These are phyloP conservation scores for Metallyticus violacea DNA, from an alignment of 2,888 invertebrate species.

Conservation along the genomic window DNA sequence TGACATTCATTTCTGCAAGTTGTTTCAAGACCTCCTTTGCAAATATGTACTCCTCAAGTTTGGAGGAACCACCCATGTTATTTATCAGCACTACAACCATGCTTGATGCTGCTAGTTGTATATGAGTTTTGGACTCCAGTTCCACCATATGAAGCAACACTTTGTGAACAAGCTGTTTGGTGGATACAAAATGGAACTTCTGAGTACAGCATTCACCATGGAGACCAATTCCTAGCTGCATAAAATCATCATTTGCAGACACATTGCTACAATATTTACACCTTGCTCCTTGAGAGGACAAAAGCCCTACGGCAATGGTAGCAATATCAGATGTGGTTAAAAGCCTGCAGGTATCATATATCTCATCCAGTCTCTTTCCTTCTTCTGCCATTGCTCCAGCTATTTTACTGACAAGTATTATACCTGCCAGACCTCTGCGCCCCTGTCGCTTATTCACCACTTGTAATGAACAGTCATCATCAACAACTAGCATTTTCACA, in stretches of 20 bases:
- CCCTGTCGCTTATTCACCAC: slow-evolving; percentile 48
- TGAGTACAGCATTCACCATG: slow-evolving; percentile 55
- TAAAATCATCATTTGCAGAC: slow-evolving; percentile 39
- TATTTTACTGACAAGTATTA: slow-evolving; percentile 47
- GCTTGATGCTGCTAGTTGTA: not conserved
- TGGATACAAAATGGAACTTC: slow-evolving; percentile 41
- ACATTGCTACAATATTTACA: slow-evolving; percentile 45
- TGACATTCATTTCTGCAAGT: slow-evolving; percentile 36
- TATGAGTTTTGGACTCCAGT: not conserved
- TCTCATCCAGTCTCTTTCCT: slow-evolving; percentile 46
- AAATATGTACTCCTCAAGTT: slow-evolving; percentile 63
- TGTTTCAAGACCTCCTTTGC: slow-evolving; percentile 47
- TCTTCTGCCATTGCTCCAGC: slow-evolving; percentile 53
- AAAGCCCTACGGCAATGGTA: slow-evolving; percentile 63
- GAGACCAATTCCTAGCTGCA: slow-evolving; percentile 54
- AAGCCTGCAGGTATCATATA: slow-evolving; percentile 34
- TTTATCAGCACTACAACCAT: slow-evolving; percentile 65
- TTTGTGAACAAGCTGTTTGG: not conserved
- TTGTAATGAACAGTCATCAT: slow-evolving; percentile 36
- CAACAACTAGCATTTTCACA: slow-evolving; percentile 43
- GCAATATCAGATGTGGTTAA: slow-evolving; percentile 48
- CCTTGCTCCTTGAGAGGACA: slow-evolving; percentile 19
- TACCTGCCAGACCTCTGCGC: slow-evolving; percentile 51
- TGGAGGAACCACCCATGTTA: slow-evolving; percentile 73
- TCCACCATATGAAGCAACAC: slow-evolving; percentile 14